Evolutionary conservation across 2,888 invertebrate genomes (phyloP), one percentile per base, ranked within the genome.

Genomic region (Tachina grossa): DNA sequence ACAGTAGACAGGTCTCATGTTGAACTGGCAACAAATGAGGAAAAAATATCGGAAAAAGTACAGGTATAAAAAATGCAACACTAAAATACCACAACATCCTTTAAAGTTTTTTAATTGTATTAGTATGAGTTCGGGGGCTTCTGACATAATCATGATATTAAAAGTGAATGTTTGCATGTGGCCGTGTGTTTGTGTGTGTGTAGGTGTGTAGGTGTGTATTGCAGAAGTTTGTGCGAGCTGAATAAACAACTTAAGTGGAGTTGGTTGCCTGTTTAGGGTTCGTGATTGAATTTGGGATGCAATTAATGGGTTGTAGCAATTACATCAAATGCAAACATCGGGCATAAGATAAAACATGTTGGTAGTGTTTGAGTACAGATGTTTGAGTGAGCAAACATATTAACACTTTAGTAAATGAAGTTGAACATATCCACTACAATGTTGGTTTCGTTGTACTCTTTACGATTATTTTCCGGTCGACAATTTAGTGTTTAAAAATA

Each of bases 41-140:
- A 78, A 69, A 47, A 68, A 65, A 66, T 14, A 55, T 45, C 31
- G 49, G 49, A 57, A 72, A 39, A 49, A 66, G 55, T 49, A 69
- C 53, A 68, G 59, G 51, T 75, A 75, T 11, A 81, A 74, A 72
- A 85, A 85, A 82, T 78, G 63, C 55, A 75, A 85, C 57, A 78
- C 72, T 72, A 69, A 77, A 81, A 85, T 77, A 78, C 84, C 84
- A 82, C 82, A 85, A 85, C 82, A 85, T 85, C 78, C 85, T 82
- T 74, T 82, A 82, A 61, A 75, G 63, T 69, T 85, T 82, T 72
- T 78, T 31, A 55, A 77, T 77, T 55, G 63, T 22, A 9, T 72
- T 59, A 63, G 77, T 55, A 51, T 71, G 69, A 59, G 72, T 75
- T 69, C 39, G 31, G 31, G 31, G 59, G 66, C 49, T 79, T n/a